Base-by-base conservation (phyloP, 1,140 invertebrate genomes). In the Kradibia gibbosae region DNA sequence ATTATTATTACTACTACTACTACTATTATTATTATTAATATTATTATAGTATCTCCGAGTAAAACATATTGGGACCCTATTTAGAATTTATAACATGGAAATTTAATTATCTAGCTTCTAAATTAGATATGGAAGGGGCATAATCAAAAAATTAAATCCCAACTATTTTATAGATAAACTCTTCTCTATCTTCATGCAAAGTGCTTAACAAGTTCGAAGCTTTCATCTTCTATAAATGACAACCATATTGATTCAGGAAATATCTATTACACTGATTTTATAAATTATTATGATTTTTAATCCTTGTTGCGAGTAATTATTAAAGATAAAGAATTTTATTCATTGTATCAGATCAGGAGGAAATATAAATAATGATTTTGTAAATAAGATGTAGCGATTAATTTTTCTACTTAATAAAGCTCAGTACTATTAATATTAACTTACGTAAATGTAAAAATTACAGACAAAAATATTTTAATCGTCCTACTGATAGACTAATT, bases 231-330 rank as follows among this genome's bases (percentile, higher is more conserved):
- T 67, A 67, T 67, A 39, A 39, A 67, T 36, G 31, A 36, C 20
- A 83, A 86, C 84, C 84, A 84, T 86, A 85, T 86, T 85, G 84
- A 77, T 86, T 86, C 85, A 77, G 1, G 34, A 3, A 36, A 76
- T 4, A 60, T 36, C 10, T 34, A 76, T 31, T 39, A 76, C 22
- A 20, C 1, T 5, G 5, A 76, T 39, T 55, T 77, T 25, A 72
- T 72, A 13, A 60, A n/a, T 76, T 42, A 62, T 39, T 2, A n/a
- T n/a, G n/a, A n/a, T n/a, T n/a, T n/a, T n/a, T n/a, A n/a, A n/a
- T n/a, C n/a, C n/a, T n/a, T n/a, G n/a, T n/a, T n/a, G n/a, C n/a
- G n/a, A n/a, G n/a, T n/a, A n/a, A n/a, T n/a, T n/a, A n/a, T n/a
- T n/a, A n/a, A n/a, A n/a, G n/a, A n/a, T n/a, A n/a, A n/a, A n/a